Conservation (phyloP, 2,888 invertebrate species). For the Xestia ashworthii region DNA sequence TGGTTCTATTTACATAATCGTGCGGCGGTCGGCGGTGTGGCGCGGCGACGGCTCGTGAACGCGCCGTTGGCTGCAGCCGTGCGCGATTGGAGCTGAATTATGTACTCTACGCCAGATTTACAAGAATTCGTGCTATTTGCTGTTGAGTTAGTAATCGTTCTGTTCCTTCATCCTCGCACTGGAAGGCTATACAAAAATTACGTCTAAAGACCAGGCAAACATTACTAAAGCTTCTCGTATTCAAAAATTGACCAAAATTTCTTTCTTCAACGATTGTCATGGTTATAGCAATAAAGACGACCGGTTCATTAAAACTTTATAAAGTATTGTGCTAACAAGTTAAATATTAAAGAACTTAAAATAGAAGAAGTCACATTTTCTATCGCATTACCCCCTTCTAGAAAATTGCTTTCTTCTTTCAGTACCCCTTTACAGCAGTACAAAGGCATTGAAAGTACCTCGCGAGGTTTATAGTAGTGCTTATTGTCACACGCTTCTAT, state of each 20-base stretch:
- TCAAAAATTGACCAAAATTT: background rate
- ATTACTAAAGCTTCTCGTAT: background rate
- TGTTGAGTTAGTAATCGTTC: background rate
- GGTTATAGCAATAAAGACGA: background rate
- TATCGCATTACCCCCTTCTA: background rate
- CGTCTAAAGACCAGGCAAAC: background rate
- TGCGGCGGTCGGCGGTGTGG: background rate
- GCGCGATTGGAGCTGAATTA: conserved; percentile 78
- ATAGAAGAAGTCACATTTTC: background rate
- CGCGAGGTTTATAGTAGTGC: conserved; percentile 26
- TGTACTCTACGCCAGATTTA: conserved; percentile 69
- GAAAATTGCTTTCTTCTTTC: conserved; percentile 8
- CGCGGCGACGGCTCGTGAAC: conserved; percentile 31
- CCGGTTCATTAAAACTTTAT: background rate
- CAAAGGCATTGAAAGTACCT: conserved; percentile 17
- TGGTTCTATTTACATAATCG: conserved; percentile 53
- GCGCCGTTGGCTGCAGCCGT: conserved; percentile 74
- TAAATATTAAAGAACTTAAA: background rate
- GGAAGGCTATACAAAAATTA: background rate
- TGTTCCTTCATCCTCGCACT: background rate
- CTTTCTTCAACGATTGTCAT: background rate
- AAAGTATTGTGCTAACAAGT: background rate
- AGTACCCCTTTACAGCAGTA: background rate
- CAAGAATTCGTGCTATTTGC: conserved; percentile 43
- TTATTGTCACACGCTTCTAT: conserved; percentile 23